Base-by-base conservation (phyloP, 2,888 invertebrate species). In the Miltochrista miniata region DNA sequence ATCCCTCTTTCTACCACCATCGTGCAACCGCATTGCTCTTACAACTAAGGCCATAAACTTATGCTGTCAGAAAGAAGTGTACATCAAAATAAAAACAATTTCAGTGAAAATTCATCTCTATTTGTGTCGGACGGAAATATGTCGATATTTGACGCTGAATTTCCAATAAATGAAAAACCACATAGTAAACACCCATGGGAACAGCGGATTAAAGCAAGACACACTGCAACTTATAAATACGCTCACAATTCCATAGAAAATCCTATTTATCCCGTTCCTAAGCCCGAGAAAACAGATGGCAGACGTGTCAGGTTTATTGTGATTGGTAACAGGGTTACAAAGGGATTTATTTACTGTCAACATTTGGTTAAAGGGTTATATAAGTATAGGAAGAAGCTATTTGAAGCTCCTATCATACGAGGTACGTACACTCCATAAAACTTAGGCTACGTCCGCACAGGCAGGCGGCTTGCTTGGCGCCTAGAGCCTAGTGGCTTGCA, bases 161-260 rank as follows among this genome's bases (percentile, higher is more conserved):
- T 69, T 37, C 45, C 59, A 31, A 30, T 37, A 11, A 61, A 67
- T 52, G 61, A 74, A 59, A 75, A 75, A 56, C 46, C 15, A 9
- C 5, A 10, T n/a, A 11, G 30, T 56, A 15, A 24, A 49, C 89
- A 90, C 66, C 89, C 90, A 1, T 90, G 90, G 87, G 76, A 81
- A 64, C 76, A 57, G 42, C 59, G 51, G 10, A 81, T 90, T 49
- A 87, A 85, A 36, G 45, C 11, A 8, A 29, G 36, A 45, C 35
- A 36, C 36, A 29, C 15, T 70, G 61, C 74, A 49, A 43, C 14
- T 56, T 78, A 82, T 10, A 85, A 81, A 70, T 66, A 81, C 68
- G 79, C 72, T 5, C 91, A 90, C 61, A 90, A 90, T 61, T 85
- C 88, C 13, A 63, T 80, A 9, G 64, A 73, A 11, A 90, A 90